Evolutionary conservation across 2,797 vertebrate genomes (phyloP).

Genomic region (Anguilla anguilla): DNA sequence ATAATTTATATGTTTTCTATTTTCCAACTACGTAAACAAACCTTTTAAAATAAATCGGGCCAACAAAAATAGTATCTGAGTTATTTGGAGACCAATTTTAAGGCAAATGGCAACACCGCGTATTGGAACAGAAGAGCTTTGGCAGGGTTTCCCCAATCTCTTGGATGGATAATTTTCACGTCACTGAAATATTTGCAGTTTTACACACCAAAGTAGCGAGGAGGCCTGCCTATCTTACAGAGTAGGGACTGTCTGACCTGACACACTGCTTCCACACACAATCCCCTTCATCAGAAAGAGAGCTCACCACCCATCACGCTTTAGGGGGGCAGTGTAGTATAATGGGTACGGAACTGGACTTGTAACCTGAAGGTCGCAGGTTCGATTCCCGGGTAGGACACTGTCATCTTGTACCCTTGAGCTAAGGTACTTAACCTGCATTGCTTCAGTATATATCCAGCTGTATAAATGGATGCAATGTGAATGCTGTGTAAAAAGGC

Average conservation of each 20-base stretch:
- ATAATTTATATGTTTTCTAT: neutral
- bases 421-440: too few relatives aligned
- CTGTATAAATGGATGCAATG: too few relatives aligned
- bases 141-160: conserved; percentile 66
- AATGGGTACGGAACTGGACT: too few relatives aligned
- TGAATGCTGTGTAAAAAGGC: too few relatives aligned
- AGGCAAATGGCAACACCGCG: conserved; percentile 69
- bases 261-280: too few relatives aligned
- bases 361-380: too few relatives aligned
- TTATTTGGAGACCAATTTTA: conserved; percentile 66
- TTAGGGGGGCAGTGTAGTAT: too few relatives aligned
- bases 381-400: too few relatives aligned
- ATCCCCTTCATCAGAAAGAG: neutral
- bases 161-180: conserved; percentile 65
- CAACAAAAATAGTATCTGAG: conserved; percentile 70
- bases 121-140: conserved; percentile 56
- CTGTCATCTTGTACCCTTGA: too few relatives aligned
- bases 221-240: neutral
- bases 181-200: conserved; percentile 10
- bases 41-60: neutral
- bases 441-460: too few relatives aligned
- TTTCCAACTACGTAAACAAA: neutral
- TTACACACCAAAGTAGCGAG: neutral
- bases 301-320: neutral
- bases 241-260: neutral